Evolutionary conservation across 2,113 vertebrate genomes (phyloP), one percentile per base, ranked within the genome.

Genomic region (Chitala chitala): DNA sequence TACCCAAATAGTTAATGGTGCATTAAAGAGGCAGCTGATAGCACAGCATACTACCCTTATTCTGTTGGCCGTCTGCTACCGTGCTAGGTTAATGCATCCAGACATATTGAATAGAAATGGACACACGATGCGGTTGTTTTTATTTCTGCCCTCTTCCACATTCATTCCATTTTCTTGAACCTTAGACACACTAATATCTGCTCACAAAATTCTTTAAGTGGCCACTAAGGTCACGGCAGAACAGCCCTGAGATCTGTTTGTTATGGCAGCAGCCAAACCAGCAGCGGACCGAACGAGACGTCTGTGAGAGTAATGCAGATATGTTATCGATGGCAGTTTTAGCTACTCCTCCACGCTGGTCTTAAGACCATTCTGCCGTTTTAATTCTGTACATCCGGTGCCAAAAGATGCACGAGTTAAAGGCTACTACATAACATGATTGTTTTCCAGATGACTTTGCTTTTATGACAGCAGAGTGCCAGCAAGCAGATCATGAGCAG

Each of bases 91-190:
- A 63, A 63, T 5, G 6, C 15, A 2, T 38, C 33, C 59, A 63
- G 59, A 17, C 13, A 63, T 36, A n/a, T 38, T 63, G 33, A n/a
- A 38, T 38, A 38, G n/a, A 63, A 38, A 5, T 9, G 17, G 59
- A 8, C 33, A 38, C 33, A n/a, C n/a, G n/a, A n/a, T n/a, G n/a
- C n/a, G n/a, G n/a, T n/a, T n/a, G 12, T 38, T n/a, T 63, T n/a
- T 38, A 36, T 63, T 20, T 9, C 59, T 20, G 9, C n/a, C 33
- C 38, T 33, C 33, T 38, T 63, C 38, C 29, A 63, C 38, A 29
- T 63, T 38, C 59, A 15, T 63, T 63, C 59, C 59, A 63, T 63
- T 38, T 38, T 33, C 29, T n/a, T 38, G 59, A 36, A 33, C 59
- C 33, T n/a, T n/a, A 29, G 59, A 38, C 33, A 3, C 59, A 36